Conservation (phyloP, 2,113 vertebrate genomes). For the cattle (Bos taurus) region ARS-UCD2.0 NC_037331.1:48814001-48814500, state of each 20-base stretch:
- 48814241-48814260: not conserved
- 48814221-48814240: not conserved
- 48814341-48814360: not conserved
- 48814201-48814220: not conserved
- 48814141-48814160: not conserved
- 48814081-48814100: constrained; percentile 37
- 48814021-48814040: constrained; percentile 68
- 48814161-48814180: not conserved
- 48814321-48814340: not conserved
- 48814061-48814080: constrained; percentile 76
- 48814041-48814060: constrained; percentile 80
- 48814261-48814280: not conserved
- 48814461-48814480: not conserved
- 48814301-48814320: not conserved
- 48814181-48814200: constrained; percentile 1
- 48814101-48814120: constrained; percentile 60
- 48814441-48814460: not conserved
- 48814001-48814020: constrained; percentile 84
- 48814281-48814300: not conserved
- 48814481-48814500: not conserved
- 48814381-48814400: not conserved
- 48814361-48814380: not conserved
- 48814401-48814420: not conserved
- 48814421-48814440: not conserved
- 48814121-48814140: constrained; percentile 62